Percentiles rank a stretch among this genome's conserved stretches.
Conservation (phyloP, 2,113 vertebrate genomes). For the Galemys pyrenaicus region DNA sequence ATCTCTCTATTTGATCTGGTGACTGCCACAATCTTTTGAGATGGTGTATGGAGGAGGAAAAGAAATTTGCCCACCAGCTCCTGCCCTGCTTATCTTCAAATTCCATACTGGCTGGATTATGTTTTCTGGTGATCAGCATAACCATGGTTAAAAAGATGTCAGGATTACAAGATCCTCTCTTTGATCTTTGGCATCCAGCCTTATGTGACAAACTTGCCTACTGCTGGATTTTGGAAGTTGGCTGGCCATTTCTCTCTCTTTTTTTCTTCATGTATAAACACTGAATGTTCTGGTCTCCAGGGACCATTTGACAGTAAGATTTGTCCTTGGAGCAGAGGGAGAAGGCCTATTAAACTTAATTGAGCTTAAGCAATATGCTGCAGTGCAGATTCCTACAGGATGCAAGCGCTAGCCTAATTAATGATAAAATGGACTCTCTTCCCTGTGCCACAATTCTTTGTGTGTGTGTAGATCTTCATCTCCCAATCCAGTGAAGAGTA, state of each 20-base stretch:
- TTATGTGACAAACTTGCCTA: not conserved
- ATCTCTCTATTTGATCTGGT: not conserved
- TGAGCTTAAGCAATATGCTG: not conserved
- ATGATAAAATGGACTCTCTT: not conserved
- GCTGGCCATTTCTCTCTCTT: not conserved
- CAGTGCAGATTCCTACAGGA: not conserved
- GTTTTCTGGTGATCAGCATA: not conserved
- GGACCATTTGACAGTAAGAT: not conserved
- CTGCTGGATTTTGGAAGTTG: not conserved
- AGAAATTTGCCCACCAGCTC: not conserved
- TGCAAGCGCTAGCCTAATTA: not conserved
- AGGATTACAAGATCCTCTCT: not conserved
- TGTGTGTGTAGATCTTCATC: not conserved
- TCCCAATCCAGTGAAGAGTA: not conserved
- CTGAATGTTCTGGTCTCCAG: not conserved
- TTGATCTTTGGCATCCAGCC: not conserved
- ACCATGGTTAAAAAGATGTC: not conserved
- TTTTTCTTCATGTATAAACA: not conserved
- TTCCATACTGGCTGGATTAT: not conserved
- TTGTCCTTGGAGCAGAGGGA: not conserved
- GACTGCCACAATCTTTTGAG: not conserved
- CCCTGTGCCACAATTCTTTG: not conserved
- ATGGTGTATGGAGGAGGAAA: not conserved
- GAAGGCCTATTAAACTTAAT: not conserved
- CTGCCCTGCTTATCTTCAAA: not conserved